Conservation (phyloP, 2,888 invertebrate species). For the Zaprionus obscuricornis region DNA sequence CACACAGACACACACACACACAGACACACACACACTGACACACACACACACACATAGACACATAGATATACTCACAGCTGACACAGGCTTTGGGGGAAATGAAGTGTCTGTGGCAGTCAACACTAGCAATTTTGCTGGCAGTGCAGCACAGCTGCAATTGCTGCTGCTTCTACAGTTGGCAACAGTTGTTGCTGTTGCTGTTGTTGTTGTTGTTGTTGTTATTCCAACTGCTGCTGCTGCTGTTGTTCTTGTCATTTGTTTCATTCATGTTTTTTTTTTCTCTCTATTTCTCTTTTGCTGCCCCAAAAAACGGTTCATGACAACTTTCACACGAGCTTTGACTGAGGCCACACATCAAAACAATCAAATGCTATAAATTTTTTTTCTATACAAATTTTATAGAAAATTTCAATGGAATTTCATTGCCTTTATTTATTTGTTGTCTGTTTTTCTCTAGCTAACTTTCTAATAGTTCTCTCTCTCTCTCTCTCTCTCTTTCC, state of each 20-base stretch:
- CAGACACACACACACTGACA: constrained; percentile 9
- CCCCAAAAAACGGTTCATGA: constrained; percentile 28
- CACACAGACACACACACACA: constrained; percentile 4
- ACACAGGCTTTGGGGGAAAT: too few relatives aligned
- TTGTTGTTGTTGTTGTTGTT: neutral
- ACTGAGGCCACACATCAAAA: too few relatives aligned
- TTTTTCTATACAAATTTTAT: too few relatives aligned
- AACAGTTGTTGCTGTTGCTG: constrained; percentile 26
- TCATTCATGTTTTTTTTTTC: neutral
- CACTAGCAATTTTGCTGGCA: too few relatives aligned
- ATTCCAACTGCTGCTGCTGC: constrained; percentile 33
- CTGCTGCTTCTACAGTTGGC: constrained; percentile 34
- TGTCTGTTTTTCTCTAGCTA: too few relatives aligned
- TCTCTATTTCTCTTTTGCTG: too few relatives aligned
- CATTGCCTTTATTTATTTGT: too few relatives aligned
- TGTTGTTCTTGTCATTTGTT: neutral
- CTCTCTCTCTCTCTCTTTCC: too few relatives aligned
- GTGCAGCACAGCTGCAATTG: constrained; percentile 14
- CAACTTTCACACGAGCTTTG: constrained; percentile 15
- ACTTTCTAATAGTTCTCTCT: too few relatives aligned
- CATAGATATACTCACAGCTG: constrained; percentile 27
- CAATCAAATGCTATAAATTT: too few relatives aligned
- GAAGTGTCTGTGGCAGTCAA: constrained; percentile 44
- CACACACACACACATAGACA: too few relatives aligned
- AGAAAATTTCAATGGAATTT: too few relatives aligned